Evolutionary conservation across 2,113 vertebrate genomes (phyloP), one percentile per base, ranked within the genome.

Genomic region (Sceloporus tristichus): DNA sequence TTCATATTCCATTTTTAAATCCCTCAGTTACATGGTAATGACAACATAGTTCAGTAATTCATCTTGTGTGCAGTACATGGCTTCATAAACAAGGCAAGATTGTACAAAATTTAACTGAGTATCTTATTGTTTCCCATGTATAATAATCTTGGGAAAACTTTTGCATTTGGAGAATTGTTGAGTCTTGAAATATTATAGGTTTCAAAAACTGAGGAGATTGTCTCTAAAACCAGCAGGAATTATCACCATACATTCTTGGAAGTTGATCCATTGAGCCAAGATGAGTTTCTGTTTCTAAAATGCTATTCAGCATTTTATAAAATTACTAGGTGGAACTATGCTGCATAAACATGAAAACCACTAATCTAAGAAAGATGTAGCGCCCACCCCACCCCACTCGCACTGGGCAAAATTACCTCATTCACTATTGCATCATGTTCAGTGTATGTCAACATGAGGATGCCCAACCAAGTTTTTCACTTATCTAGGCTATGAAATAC

Each of bases 361-460:
- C 82, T 82, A 88, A 73, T 87, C 87, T 93, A 94, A 93, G 87
- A 89, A 92, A 0, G 0, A 90, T 90, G 90, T 65, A 92, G 92
- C 93, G 13, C 59, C 94, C 80, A 90, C 94, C 94, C 90, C 90
- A 48, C 48, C 48, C 48, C 48, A 48, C 48, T 48, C 48, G 53
- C 79, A 92, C 91, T 78, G 70, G 86, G 82, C 87, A 80, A 77
- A 88, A 92, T 86, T 94, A 93, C 85, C 62, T 93, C 88, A 76
- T 91, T 93, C 91, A 85, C 81, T 84, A 92, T 95, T 84, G 56
- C 91, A 87, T 66, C 82, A 87, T 84, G 34, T 92, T 27, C 92
- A 93, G 92, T 94, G 93, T 93, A 86, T 92, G 9, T 84, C 86
- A 91, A 91, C 82, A 87, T 90, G 83, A 68, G 82, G 85, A 82